A percentile compares a stretch with the other conserved stretches of the same genome.
Evolutionary conservation across 2,113 vertebrate genomes (phyloP).

Genomic region (Tamias sibiricus): DNA sequence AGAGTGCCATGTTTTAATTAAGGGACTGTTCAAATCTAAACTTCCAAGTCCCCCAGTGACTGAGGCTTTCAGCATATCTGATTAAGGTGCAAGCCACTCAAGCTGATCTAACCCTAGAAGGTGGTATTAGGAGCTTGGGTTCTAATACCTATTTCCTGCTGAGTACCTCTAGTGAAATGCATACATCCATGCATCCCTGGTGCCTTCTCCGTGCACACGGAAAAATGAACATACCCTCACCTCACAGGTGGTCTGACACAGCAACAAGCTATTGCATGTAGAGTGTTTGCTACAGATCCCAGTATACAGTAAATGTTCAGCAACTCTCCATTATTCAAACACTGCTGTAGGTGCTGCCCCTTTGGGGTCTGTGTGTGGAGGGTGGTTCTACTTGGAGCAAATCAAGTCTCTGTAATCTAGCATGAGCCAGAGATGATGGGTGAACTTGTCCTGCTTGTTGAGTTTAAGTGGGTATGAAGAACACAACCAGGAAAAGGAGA

Average conservation of each 20-base stretch:
- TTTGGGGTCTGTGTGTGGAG: neutral
- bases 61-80: neutral
- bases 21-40: neutral
- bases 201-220: neutral
- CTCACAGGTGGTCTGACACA: fast-evolving
- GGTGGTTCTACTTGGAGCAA: neutral
- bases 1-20: neutral
- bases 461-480: neutral
- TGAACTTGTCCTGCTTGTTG: neutral
- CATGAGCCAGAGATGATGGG: neutral
- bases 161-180: neutral
- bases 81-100: neutral
- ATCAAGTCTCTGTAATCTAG: neutral
- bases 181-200: neutral
- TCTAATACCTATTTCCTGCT: neutral
- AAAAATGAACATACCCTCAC: neutral
- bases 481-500: neutral
- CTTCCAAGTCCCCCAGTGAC: neutral
- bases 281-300: no score
- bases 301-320: neutral
- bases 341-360: neutral
- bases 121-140: neutral
- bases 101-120: neutral
- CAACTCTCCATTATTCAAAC: neutral
- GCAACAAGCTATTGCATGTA: fast-evolving